Conservation (phyloP, 2,113 vertebrate species). For the Piaya cayana region DNA sequence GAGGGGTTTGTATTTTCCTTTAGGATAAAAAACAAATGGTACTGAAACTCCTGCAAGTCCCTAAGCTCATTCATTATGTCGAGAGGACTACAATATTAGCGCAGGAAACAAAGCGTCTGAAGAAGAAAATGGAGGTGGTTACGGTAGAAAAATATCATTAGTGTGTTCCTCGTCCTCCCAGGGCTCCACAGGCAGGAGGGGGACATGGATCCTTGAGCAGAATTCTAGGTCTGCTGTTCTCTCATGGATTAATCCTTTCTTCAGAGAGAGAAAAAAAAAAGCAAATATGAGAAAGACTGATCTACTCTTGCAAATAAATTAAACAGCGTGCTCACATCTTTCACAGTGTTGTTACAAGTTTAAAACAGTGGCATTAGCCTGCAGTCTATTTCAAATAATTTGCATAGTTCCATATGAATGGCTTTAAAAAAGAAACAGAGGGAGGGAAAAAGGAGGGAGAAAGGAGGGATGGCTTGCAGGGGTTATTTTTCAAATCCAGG, state of each 20-base stretch:
- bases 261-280: not conserved
- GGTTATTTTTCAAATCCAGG: constrained; percentile 56
- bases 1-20: constrained; percentile 70
- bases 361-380: constrained; percentile 34
- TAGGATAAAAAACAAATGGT: constrained; percentile 78
- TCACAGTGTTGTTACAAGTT: not conserved
- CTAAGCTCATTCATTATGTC: constrained; percentile 77
- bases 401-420: constrained; percentile 20
- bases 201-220: constrained; percentile 44
- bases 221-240: constrained; percentile 7
- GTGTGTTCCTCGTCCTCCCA: constrained; percentile 13
- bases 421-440: not conserved
- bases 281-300: constrained; percentile 1
- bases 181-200: constrained; percentile 17
- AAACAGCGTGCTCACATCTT: constrained; percentile 13
- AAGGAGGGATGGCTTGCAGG: not conserved
- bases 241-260: constrained; percentile 13
- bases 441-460: not conserved
- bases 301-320: constrained; percentile 24
- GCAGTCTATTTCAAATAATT: constrained; percentile 48
- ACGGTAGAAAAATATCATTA: constrained; percentile 24
- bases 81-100: constrained; percentile 63
- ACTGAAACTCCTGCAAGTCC: constrained; percentile 65
- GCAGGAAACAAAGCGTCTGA: constrained; percentile 45
- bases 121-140: constrained; percentile 61